Evolutionary conservation across 2,797 vertebrate genomes (phyloP), one percentile per base, ranked within the genome.

Genomic region (Bothrops alternatus): DNA sequence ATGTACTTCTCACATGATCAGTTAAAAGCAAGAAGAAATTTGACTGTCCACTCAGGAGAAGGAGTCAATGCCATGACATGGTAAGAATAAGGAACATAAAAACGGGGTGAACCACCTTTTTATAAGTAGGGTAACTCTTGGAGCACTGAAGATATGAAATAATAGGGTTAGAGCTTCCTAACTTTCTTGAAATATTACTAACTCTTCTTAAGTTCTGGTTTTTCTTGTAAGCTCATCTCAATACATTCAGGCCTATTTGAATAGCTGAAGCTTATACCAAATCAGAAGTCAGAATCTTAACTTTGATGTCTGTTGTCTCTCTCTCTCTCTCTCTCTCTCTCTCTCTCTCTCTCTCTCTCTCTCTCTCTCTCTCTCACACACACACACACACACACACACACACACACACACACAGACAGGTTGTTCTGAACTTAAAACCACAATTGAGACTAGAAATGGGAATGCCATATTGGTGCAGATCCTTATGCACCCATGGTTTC

Each of bases 271-370:
- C 16, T 20, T 78, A 10, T 37, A 78, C 16, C 69, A 10, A 2
- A 37, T 37, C 16, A 73, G 69, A 18, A 73, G 32, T 7, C 16
- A 37, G 2, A 18, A 73, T 73, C n/a, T 73, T 18, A 37, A 73
- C 6, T 32, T 69, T 69, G 65, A 32, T 73, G 16, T 7, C 0
- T 37, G 0, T 8, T 3, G 2, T 23, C 7, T 78, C 1, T 10
- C 16, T 10, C 1, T 16, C 5, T 37, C 0, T 3, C 1, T 32
- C 0, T 18, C 2, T 18, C 0, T 32, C n/a, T n/a, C n/a, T 18
- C 0, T 3, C 12, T 69, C 2, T 32, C 63, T 32, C 3, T 65
- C 12, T n/a, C 5, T 18, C 0, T 3, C 12, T 69, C 2, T 32
- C 63, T 32, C 3, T 65, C 12, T n/a, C 3, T 65, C 3, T n/a